These are phyloP conservation scores for Tinea trinotella DNA, from an alignment of 2,888 invertebrate species.

Conservation along the genomic window DNA sequence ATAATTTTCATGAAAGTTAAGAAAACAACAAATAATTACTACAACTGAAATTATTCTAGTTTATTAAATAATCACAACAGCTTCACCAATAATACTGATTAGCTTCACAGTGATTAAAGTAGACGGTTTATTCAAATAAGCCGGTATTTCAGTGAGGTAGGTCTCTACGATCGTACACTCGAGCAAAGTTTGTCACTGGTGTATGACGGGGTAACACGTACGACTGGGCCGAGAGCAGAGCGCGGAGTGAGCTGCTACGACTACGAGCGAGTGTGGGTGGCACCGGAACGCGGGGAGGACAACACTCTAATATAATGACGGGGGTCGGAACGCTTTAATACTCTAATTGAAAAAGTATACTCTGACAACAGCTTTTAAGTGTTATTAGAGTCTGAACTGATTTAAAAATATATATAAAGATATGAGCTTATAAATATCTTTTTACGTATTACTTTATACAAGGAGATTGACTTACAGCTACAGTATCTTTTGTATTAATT, in stretches of 20 bases:
- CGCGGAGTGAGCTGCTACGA: constrained; percentile 7
- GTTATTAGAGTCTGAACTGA: constrained; percentile 39
- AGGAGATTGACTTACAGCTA: neutral
- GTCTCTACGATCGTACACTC: constrained; percentile 28
- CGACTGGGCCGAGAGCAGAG: constrained; percentile 29
- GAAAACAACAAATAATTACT: neutral
- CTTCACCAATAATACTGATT: constrained; percentile 20
- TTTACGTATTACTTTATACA: neutral
- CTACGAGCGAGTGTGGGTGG: constrained; percentile 30
- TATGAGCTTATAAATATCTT: neutral
- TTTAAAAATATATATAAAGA: constrained; percentile 20
- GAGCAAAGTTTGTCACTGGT: constrained; percentile 56
- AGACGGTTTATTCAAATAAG: constrained; percentile 30
- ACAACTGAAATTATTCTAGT: neutral
- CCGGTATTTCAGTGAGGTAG: constrained; percentile 18
- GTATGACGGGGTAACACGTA: constrained; percentile 31
- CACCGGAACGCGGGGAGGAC: constrained; percentile 56
- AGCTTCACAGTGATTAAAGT: constrained; percentile 26
- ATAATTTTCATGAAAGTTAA: neutral
- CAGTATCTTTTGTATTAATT: no score
- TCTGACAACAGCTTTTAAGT: constrained; percentile 59
- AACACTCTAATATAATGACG: constrained; percentile 72
- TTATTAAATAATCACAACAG: neutral
- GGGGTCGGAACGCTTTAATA: constrained; percentile 70
- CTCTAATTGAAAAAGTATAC: constrained; percentile 71